These are phyloP conservation scores for Pasiphila rectangulata DNA, from an alignment of 2,888 invertebrate species.

Conservation along the genomic window DNA sequence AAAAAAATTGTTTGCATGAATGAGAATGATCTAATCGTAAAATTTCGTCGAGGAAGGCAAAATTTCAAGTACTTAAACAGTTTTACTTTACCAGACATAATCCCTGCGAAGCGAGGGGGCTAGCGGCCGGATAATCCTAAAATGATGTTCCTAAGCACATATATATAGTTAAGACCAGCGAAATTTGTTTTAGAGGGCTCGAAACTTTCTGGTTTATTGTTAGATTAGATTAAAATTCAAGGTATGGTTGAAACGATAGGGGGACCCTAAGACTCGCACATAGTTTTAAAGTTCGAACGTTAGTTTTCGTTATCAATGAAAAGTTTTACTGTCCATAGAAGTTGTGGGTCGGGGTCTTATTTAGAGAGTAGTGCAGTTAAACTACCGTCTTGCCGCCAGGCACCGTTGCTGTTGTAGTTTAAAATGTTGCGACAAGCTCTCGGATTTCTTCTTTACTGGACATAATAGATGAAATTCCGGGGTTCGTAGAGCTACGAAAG, in stretches of 20 bases:
- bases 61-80: neutral
- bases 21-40: no score
- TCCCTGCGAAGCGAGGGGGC: constrained; percentile 1
- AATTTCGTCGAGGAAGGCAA: neutral
- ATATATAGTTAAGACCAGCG: neutral
- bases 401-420: no score
- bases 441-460: neutral
- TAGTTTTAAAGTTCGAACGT: neutral
- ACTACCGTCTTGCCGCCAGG: no score
- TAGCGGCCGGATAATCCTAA: neutral
- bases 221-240: neutral
- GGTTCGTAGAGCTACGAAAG: no score
- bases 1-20: no score
- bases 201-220: neutral
- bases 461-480: no score
- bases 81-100: constrained; percentile 1
- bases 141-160: neutral
- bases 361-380: no score
- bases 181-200: neutral
- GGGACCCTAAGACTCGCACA: neutral
- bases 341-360: no score
- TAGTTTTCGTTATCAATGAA: no score
- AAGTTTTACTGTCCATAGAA: no score
- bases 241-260: neutral
- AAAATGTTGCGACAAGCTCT: no score